A percentile compares a stretch with the other conserved stretches of the same genome.
phyloP scores from a whole-genome alignment of 1,140 invertebrate species.

The Listronotus oregonensis region DNA sequence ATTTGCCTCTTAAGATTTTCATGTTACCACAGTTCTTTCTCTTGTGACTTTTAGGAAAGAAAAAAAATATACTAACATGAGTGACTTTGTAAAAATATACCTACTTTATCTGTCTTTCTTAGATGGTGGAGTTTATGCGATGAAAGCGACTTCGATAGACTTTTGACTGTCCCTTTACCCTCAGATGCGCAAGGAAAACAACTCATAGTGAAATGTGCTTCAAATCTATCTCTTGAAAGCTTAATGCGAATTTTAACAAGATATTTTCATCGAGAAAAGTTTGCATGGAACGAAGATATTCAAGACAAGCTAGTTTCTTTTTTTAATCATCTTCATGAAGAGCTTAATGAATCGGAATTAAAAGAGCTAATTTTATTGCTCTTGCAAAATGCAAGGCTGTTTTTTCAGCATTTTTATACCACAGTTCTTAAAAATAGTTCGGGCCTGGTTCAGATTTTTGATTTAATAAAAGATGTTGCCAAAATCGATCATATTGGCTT shows the following conservation, averaged over 20 bases:
- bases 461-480: slow-evolving; percentile 39
- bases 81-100: too few relatives aligned
- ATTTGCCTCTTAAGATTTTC: too few relatives aligned
- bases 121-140: slow-evolving; percentile 47
- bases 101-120: background rate
- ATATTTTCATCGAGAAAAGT: slow-evolving; percentile 44
- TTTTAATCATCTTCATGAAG: slow-evolving; percentile 47
- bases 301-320: slow-evolving; percentile 32
- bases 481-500: slow-evolving; percentile 42
- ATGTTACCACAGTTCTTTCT: too few relatives aligned
- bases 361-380: slow-evolving; percentile 46
- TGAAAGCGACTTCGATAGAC: slow-evolving; percentile 38
- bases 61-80: too few relatives aligned
- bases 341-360: slow-evolving; percentile 29
- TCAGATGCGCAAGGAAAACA: slow-evolving; percentile 35
- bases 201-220: slow-evolving; percentile 48
- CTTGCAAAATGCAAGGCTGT: slow-evolving; percentile 43
- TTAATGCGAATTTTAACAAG: slow-evolving; percentile 38
- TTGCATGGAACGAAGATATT: slow-evolving; percentile 35
- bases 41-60: too few relatives aligned
- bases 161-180: slow-evolving; percentile 36
- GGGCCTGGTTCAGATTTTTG: slow-evolving; percentile 29
- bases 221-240: slow-evolving; percentile 35
- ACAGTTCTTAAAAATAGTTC: slow-evolving; percentile 44
- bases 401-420: slow-evolving; percentile 40